A percentile compares a stretch with the other conserved stretches of the same genome.
Evolutionary conservation across 2,113 vertebrate genomes (phyloP).

Genomic region (Rhea pennata): DNA sequence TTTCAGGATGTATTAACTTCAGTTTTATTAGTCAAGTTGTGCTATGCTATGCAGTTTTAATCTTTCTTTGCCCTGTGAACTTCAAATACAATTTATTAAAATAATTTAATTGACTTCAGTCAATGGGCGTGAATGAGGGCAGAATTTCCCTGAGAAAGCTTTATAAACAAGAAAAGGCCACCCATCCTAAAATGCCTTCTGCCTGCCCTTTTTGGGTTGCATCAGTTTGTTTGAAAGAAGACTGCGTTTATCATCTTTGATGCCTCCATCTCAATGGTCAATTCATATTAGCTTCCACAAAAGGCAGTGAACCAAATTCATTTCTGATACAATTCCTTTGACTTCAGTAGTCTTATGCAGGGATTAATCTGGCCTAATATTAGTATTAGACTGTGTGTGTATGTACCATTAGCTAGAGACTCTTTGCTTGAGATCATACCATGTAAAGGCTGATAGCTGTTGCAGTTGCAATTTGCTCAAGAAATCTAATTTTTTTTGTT

Average conservation of each 20-base stretch:
- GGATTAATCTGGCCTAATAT: conserved; percentile 61
- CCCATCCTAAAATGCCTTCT: conserved; percentile 65
- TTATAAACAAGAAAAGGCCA: conserved; percentile 59
- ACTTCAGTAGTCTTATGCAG: conserved; percentile 62
- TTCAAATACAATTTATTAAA: conserved; percentile 74
- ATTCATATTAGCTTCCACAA: conserved; percentile 45
- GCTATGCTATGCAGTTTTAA: conserved; percentile 59
- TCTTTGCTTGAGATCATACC: conserved; percentile 42
- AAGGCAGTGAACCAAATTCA: conserved; percentile 67
- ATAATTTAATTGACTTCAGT: conserved; percentile 72
- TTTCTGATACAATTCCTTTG: conserved; percentile 61
- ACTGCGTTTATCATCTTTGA: conserved; percentile 57
- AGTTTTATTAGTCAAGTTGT: conserved; percentile 71
- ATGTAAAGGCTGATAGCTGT: conserved; percentile 61
- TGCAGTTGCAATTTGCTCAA: conserved; percentile 70
- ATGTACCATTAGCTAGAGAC: conserved; percentile 6
- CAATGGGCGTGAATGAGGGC: conserved; percentile 64
- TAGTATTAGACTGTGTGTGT: conserved; percentile 28
- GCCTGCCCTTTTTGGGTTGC: conserved; percentile 65
- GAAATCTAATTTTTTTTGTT: conserved; percentile 73
- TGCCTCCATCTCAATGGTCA: conserved; percentile 43
- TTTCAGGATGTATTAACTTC: conserved; percentile 71
- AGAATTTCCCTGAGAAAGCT: conserved; percentile 69
- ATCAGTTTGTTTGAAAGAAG: conserved; percentile 62
- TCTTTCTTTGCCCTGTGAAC: conserved; percentile 60